Evolutionary conservation across 2,888 invertebrate species (phyloP), one percentile per base, ranked within the genome.

Genomic region (Patella pellucida): DNA sequence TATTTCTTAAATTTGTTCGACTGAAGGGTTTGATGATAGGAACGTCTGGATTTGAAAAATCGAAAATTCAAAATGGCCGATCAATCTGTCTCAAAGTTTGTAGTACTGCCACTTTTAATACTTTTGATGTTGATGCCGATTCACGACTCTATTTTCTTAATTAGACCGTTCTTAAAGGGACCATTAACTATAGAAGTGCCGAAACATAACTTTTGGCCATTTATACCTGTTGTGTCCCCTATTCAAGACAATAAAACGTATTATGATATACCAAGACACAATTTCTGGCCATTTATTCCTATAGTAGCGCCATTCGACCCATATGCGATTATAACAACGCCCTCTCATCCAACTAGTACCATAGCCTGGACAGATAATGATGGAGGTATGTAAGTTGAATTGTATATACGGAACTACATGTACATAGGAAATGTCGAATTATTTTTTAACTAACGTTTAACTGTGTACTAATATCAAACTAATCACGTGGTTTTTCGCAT

Each of bases 221-320:
- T 71, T 67, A 56, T 79, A 3, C 81, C 79, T 0, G 23, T 77
- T 16, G 50, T 68, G 11, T 31, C 52, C 1, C 73, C 75, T 2
- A 23, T 68, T 15, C 68, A 54, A 19, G 62, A 72, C 56, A 77
- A 77, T 70, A 67, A 41, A n/a, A 70, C 78, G 1, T 78, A 78
- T 54, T 79, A 68, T 72, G 69, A 67, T 14, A 41, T 79, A 7
- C 81, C 81, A 11, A 71, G 67, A 19, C 81, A 81, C 68, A 79
- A 79, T 41, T 81, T 81, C 76, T 81, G 81, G 81, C 81, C 81
- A 0, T 81, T 79, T 52, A 76, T 81, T 51, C 81, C 81, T 3
- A 68, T 81, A 0, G 69, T 70, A 14, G 68, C 16, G 1, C 62
- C 62, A 23, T 52, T 62, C 14, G 68, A 73, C 12, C 73, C 68